Percentiles rank a stretch among this genome's conserved stretches.
phyloP scores from a whole-genome alignment of 1,140 invertebrate genomes.

The Brachionus paranguensis region DNA sequence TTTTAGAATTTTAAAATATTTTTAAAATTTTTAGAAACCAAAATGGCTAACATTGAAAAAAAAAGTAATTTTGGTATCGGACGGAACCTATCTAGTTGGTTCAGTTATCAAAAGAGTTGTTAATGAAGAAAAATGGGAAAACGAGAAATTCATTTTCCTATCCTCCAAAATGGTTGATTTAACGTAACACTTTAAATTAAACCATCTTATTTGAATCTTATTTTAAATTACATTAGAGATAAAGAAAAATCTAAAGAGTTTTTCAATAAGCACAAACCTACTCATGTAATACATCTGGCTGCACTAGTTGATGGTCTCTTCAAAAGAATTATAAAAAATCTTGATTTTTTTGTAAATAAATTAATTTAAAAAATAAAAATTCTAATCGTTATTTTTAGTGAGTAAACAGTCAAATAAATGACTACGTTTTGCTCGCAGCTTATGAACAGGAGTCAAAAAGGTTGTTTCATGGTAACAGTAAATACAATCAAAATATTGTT shows the following conservation, averaged over 20 bases:
- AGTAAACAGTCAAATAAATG: conserved; percentile 85
- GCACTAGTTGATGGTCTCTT: conserved; percentile 97
- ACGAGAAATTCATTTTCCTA: conserved; percentile 84
- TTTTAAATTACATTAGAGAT: conserved; percentile 62
- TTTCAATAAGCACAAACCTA: conserved; percentile 78
- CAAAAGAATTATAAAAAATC: conserved; percentile 89
- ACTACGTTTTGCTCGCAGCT: conserved; percentile 81
- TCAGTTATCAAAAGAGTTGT: conserved; percentile 72
- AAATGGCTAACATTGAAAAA: conserved; percentile 39
- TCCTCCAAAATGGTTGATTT: conserved; percentile 88
- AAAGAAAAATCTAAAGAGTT: conserved; percentile 65
- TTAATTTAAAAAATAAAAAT: not conserved
- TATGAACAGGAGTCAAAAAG: conserved; percentile 73
- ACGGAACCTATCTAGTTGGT: conserved; percentile 83
- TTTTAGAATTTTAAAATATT: no score
- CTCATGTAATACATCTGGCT: conserved; percentile 93
- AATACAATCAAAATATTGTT: not conserved
- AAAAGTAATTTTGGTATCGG: conserved; percentile 75
- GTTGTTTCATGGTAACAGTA: conserved; percentile 73
- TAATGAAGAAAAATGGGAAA: conserved; percentile 57
- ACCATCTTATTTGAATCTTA: not conserved
- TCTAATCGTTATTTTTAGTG: conserved; percentile 60
- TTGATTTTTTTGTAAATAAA: conserved; percentile 81
- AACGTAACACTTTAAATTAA: conserved; percentile 61
- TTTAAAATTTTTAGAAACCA: not conserved